These are phyloP conservation scores for Leptonema lineaticorne DNA, from an alignment of 1,140 invertebrate genomes.

Conservation along the genomic window DNA sequence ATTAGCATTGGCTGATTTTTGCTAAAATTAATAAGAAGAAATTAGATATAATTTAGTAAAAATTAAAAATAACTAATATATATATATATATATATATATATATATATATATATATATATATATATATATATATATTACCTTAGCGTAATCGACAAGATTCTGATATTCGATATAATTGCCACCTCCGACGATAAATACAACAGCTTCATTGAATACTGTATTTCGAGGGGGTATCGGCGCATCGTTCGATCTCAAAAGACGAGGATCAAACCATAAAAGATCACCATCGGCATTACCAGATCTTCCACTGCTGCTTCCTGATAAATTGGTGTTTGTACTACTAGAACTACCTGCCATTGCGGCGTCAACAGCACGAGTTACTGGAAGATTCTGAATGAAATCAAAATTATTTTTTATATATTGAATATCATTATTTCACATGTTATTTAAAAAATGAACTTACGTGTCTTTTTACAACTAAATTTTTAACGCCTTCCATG, in stretches of 20 bases:
- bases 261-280: conserved; percentile 51
- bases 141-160: conserved; percentile 94
- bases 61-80: conserved; percentile 2
- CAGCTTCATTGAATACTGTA: conserved; percentile 80
- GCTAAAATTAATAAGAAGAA: conserved; percentile 52
- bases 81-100: neutral
- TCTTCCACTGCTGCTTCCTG: conserved; percentile 7
- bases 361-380: conserved; percentile 49
- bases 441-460: no score
- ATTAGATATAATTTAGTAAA: conserved; percentile 16
- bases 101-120: conserved; percentile 1
- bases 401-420: neutral
- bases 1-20: conserved; percentile 70
- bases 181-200: conserved; percentile 96
- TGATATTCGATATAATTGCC: conserved; percentile 99
- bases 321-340: conserved; percentile 34
- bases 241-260: conserved; percentile 47
- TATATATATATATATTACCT: conserved; percentile 57
- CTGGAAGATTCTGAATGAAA: conserved; percentile 49
- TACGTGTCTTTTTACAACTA: conserved; percentile 96
- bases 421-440: no score
- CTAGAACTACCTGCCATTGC: conserved; percentile 44
- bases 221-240: conserved; percentile 43
- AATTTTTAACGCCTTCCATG: conserved; percentile 99
- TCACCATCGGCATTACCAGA: conserved; percentile 35